Base-by-base conservation (phyloP, 2,797 vertebrate species). In the Triplophysa yarkandensis region DNA sequence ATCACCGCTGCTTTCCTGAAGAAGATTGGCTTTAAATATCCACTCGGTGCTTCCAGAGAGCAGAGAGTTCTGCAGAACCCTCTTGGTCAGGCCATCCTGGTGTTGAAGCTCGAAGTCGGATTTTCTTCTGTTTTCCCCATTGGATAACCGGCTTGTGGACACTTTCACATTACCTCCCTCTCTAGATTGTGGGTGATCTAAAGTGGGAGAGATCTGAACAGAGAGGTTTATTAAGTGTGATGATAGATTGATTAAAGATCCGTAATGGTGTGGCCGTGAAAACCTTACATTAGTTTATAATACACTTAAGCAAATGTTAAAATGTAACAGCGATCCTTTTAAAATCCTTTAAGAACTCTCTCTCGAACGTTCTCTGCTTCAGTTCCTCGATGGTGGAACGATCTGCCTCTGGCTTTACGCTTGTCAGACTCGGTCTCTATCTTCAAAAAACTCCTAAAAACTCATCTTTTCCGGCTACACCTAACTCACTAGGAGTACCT, bases 81-180 rank as follows among this genome's bases (percentile, higher is more conserved):
- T 87, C 70, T 71, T 90, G 39, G 90, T 89, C 34, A 92, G 85
- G 44, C 87, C 85, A 55, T 87, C 81, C 63, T 32, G 82, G 65
- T 89, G 88, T 10, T 81, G 82, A n/a, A 50, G 81, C 43, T 82
- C 79, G n/a, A 90, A 85, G 28, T 89, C 85, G 64, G 87, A 82
- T 74, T 62, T 76, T 9, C 88, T 82, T 14, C 65, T 34, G 6
- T 84, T 79, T 27, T 83, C 7, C 52, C 88, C 80, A 71, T 89
- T 86, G n/a, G 86, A 84, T n/a, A 90, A 75, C 8, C 88, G 70
- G 28, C 86, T 83, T 48, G 85, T 83, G 79, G 48, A 48, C 67
- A 72, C 17, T 14, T 57, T 60, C 66, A 68, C 76, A 27, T 48
- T 63, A 16, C n/a, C 54, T 41, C 43, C 36, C 62, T 84, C 34